A percentile compares a stretch with the other conserved stretches of the same genome.
Conservation (phyloP, 2,888 invertebrate species). For the Laspeyria flexula region DNA sequence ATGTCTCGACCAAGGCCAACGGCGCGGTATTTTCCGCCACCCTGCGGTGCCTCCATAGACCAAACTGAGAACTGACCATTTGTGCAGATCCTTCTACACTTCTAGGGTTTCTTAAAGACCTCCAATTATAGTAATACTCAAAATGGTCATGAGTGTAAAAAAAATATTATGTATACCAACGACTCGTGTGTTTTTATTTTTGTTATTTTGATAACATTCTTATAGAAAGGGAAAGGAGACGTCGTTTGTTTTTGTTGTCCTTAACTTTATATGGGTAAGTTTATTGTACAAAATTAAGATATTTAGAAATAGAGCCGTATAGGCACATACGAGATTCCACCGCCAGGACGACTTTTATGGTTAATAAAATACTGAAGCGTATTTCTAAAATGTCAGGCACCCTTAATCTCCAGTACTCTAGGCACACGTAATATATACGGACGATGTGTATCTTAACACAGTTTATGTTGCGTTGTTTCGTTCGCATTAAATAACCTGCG, state of each 20-base stretch:
- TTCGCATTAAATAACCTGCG: slow-evolving; percentile 34
- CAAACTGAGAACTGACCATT: slow-evolving; percentile 47
- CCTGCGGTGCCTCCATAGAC: slow-evolving; percentile 64
- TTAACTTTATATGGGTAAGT: no score
- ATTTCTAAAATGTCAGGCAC: slow-evolving; percentile 10
- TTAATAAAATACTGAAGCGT: slow-evolving; percentile 13
- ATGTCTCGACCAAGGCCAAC: slow-evolving; percentile 74
- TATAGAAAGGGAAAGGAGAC: neutral
- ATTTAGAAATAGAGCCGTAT: neutral
- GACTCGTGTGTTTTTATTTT: no score
- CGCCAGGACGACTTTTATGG: slow-evolving; percentile 4
- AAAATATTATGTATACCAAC: no score
- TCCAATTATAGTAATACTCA: neutral
- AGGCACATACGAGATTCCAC: neutral
- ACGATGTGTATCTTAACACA: slow-evolving; percentile 27
- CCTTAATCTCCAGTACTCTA: slow-evolving; percentile 17
- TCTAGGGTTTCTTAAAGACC: slow-evolving; percentile 1
- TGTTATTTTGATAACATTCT: no score
- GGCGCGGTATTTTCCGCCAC: slow-evolving; percentile 47
- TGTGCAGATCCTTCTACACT: slow-evolving; percentile 21
- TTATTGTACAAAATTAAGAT: neutral
- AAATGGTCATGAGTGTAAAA: no score
- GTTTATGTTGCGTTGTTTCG: slow-evolving; percentile 30
- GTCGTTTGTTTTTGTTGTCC: neutral
- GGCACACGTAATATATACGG: slow-evolving; percentile 14